Percentiles rank a stretch among this genome's conserved stretches.
Evolutionary conservation across 2,797 vertebrate genomes (phyloP).

Genomic region (Trachops cirrhosus): DNA sequence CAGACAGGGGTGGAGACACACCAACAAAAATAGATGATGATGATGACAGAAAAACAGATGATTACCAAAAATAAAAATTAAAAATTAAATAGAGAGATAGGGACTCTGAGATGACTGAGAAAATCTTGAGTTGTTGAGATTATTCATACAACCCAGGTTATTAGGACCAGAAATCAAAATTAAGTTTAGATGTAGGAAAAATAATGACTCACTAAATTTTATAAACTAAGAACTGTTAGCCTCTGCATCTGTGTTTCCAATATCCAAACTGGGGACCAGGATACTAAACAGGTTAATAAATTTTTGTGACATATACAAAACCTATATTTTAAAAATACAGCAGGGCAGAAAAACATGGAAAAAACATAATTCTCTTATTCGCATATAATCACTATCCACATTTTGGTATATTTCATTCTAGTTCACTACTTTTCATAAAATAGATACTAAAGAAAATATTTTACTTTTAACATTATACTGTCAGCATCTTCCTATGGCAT

Average conservation of each 20-base stretch:
- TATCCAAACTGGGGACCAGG: not conserved
- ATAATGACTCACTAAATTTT: not conserved
- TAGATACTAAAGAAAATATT: not conserved
- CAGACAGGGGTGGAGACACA: not conserved
- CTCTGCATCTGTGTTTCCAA: not conserved
- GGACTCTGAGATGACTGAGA: not conserved
- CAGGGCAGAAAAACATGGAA: not conserved
- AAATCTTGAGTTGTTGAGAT: not conserved
- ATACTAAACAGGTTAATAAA: not conserved
- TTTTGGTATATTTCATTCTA: constrained; percentile 1
- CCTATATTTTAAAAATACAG: not conserved
- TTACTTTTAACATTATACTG: not conserved
- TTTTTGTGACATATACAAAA: not conserved
- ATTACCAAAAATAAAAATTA: not conserved
- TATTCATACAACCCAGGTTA: not conserved
- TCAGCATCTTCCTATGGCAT: not conserved
- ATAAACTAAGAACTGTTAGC: not conserved
- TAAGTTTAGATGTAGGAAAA: not conserved
- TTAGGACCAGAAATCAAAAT: not conserved
- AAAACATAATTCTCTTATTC: not conserved
- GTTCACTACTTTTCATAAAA: not conserved
- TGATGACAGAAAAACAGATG: not conserved
- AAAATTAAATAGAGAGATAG: not conserved
- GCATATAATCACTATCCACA: not conserved
- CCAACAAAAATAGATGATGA: not conserved